Base-by-base conservation (phyloP, 2,888 invertebrate species). In the Phlogophora meticulosa region DNA sequence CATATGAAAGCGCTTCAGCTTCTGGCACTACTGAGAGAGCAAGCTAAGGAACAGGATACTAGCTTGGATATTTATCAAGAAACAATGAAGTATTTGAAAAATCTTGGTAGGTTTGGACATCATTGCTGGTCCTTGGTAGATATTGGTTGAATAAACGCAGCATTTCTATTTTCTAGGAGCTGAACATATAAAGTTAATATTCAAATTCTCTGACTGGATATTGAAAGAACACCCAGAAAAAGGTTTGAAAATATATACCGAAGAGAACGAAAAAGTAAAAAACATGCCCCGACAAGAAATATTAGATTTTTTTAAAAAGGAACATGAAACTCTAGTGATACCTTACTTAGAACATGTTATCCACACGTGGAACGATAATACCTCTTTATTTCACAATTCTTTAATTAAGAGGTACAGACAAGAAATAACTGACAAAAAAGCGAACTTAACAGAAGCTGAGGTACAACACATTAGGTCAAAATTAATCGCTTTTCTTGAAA, bases 341-440 rank as follows among this genome's bases (percentile, higher is more conserved):
- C 98, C 98, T 0, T 99, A 99, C 90, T 93, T 99, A 87, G 99
- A 99, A 88, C 99, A 99, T 88, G 97, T 99, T 0, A 98, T 99
- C 38, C 96, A 97, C 74, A 96, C 96, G 2, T 99, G 99, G 99
- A 96, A 97, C 71, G 99, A 99, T 82, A 96, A 96, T 0, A 98
- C 97, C 87, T 96, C 98, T 0, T 88, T 98, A 55, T 98, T 99
- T 85, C 99, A 99, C 91, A 99, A 99, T 88, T 97, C 98, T 1
- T 94, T 99, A 55, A 97, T 99, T 5, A 98, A 98, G 87, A 98
- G 98, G 89, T 99, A 99, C 85, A 96, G 98, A 74, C 98, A 98
- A 81, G 97, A 97, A 82, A 95, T 96, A 3, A 95, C 92, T 46
- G 93, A 79, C 62, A 93, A 92, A 56, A 91, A 90, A 64, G 85